Base-by-base conservation (phyloP, 2,888 invertebrate species). In the Paralinhomoeus sp. region DNA sequence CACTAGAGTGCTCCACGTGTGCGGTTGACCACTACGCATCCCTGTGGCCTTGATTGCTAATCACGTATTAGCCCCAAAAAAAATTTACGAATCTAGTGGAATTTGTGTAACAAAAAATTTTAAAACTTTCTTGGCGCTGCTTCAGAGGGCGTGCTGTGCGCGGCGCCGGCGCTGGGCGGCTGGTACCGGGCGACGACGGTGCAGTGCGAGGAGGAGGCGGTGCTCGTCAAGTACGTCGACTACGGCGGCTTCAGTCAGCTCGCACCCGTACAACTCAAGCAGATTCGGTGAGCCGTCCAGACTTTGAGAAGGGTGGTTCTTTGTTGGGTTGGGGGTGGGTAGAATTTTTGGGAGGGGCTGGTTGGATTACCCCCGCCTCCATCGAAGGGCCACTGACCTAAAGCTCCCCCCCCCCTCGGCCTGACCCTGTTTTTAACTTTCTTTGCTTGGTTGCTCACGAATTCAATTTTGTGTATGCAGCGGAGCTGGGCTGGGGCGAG, bases 351-450 rank as follows among this genome's bases (percentile, higher is more conserved):
- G n/a, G n/a, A n/a, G n/a, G n/a, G n/a, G n/a, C 73, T 72, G 76
- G 46, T 71, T 91, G 64, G 93, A 93, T 43, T 93, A 93, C 74
- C 91, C 93, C 73, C 84, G 91, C 46, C 78, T 82, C 41, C 93
- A 97, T 70, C 84, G 89, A 62, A 74, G 78, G 62, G 70, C 97
- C 59, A 83, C 83, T n/a, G 77, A 83, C 66, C 73, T 89, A 54
- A 74, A 74, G 64, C 80, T 85, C 45, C 2, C 12, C 9, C 12
- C 9, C 9, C 15, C 12, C 31, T 31, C 15, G 31, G 15, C 15
- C 15, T 31, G 9, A 12, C 15, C 12, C 15, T 31, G 9, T 9
- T 12, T 31, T 12, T 9, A 31, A 12, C 31, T 12, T 12, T 12
- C 15, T 12, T 31, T 15, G 9, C 12, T 12, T 31, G 9, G 15